phyloP scores from a whole-genome alignment of 2,888 invertebrate species.

The Biston stratarius region DNA sequence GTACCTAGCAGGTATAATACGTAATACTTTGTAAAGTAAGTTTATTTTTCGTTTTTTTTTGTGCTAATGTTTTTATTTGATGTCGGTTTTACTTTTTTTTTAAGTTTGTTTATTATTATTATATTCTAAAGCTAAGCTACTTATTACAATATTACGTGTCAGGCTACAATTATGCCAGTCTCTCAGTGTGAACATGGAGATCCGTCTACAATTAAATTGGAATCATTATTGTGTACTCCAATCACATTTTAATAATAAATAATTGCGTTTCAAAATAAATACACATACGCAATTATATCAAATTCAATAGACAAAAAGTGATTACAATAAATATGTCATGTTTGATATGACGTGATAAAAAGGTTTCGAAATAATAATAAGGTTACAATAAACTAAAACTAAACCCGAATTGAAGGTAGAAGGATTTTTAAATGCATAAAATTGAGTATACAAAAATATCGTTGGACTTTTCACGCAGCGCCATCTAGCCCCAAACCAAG shows the following conservation, averaged over 20 bases:
- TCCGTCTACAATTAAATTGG: slow-evolving; percentile 62
- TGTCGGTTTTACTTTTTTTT: too few species aligned
- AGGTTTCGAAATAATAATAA: background rate
- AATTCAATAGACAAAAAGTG: slow-evolving; percentile 39
- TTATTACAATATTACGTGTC: background rate
- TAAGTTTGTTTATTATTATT: too few species aligned
- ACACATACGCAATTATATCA: slow-evolving; percentile 43
- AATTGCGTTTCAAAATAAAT: slow-evolving; percentile 61
- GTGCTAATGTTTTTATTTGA: too few species aligned
- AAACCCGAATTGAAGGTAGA: too few species aligned
- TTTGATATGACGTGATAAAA: slow-evolving; percentile 14
- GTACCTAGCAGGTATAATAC: too few species aligned
- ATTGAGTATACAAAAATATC: too few species aligned
- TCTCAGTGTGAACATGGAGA: slow-evolving; percentile 51
- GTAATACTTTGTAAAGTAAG: too few species aligned
- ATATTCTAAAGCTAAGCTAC: background rate
- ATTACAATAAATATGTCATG: slow-evolving; percentile 21
- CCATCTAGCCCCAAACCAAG: too few species aligned
- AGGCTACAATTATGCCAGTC: background rate
- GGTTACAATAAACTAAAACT: too few species aligned
- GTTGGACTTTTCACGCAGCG: too few species aligned
- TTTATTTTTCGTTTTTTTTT: too few species aligned
- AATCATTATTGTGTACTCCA: slow-evolving; percentile 63
- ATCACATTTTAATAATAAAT: slow-evolving; percentile 59
- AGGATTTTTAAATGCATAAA: too few species aligned